Base-by-base conservation (phyloP, 35 echinoderm and acorn worm species). In the Acanthaster planci region DNA sequence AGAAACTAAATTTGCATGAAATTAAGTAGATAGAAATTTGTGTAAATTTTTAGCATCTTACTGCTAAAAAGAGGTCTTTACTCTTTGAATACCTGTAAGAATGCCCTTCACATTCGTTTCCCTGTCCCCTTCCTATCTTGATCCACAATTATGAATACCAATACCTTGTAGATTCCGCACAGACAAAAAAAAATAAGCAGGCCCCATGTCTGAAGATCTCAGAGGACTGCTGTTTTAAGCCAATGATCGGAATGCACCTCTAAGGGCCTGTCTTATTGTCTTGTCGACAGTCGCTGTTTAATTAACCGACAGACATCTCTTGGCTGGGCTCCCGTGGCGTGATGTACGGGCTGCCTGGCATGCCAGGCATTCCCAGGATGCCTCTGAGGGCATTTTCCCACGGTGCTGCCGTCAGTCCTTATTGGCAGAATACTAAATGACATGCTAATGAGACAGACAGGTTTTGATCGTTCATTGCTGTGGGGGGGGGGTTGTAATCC, bases 361-460 rank as follows among this genome's bases (percentile, higher is more conserved):
- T 72, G 34, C 64, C 0, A 34, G 26, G 34, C 64, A 72, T 72
- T 14, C 64, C 64, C 64, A 14, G 23, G 64, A 72, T 72, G 64
- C 64, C 64, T 72, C 64, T 72, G 2, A 72, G 64, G 64, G 34
- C 64, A 72, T 72, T 72, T 72, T 72, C 64, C 64, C 64, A 72
- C 64, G 64, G 64, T 72, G 64, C 64, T 34, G 26, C 64, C 29
- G 64, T 31, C 64, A 26, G 64, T 34, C 34, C 29, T 29, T 19
- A 72, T 72, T 72, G 64, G 64, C 34, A 1, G 23, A 72, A 72
- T 72, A 72, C 4, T 72, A 27, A 29, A 72, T 72, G 64, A 35
- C 34, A 47, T 47, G 42, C 42, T 31, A 72, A 72, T 72, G 64
- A 72, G 64, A 26, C 64, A 31, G 21, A 26, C 30, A 12, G 26